phyloP scores from a whole-genome alignment of 2,113 vertebrate species.

The Scomber scombrus region DNA sequence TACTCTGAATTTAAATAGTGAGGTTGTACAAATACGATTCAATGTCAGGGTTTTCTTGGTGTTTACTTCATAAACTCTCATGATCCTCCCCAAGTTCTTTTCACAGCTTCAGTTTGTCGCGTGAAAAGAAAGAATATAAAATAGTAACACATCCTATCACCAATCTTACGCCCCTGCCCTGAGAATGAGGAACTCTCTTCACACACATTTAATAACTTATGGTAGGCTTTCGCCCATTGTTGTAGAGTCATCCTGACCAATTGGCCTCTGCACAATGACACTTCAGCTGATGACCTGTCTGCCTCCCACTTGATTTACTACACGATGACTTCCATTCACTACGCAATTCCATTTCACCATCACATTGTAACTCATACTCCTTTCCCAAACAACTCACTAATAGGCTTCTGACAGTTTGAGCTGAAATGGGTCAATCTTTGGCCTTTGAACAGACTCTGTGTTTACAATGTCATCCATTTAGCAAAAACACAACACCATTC shows the following conservation, averaged over 20 bases:
- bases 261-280: slow-evolving; percentile 36
- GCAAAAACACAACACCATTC: slow-evolving; percentile 62
- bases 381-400: slow-evolving; percentile 16
- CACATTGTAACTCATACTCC: background rate
- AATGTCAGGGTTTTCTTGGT: too few species aligned
- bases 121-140: background rate
- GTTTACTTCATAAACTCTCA: too few species aligned
- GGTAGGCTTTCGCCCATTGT: background rate
- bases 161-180: background rate
- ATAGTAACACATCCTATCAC: background rate
- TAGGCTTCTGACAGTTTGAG: background rate
- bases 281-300: background rate
- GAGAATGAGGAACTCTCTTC: background rate
- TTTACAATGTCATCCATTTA: slow-evolving; percentile 57
- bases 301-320: slow-evolving; percentile 28
- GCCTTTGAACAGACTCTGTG: background rate
- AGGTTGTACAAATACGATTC: too few species aligned
- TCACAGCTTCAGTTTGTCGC: background rate
- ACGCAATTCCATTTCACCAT: slow-evolving; percentile 3
- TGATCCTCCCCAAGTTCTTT: too few species aligned
- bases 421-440: slow-evolving; percentile 9
- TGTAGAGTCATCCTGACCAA: background rate
- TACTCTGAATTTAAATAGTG: too few species aligned
- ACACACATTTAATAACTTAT: background rate
- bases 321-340: background rate